phyloP scores from a whole-genome alignment of 35 echinoderm and acorn worm species.

The Chiridota heheva region DNA sequence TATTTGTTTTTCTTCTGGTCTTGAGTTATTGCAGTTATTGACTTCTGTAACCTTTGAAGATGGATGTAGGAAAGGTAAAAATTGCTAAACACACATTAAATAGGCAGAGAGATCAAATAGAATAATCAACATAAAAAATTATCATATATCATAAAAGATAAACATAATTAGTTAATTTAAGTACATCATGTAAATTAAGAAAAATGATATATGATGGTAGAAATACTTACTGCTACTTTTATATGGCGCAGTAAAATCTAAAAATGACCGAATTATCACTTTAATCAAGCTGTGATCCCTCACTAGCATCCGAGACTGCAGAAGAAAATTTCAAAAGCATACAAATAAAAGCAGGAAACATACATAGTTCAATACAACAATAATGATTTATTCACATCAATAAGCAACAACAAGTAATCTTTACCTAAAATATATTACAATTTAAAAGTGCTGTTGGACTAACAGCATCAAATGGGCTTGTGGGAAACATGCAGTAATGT shows the following conservation, averaged over 20 bases:
- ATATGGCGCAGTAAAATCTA: conserved; percentile 53
- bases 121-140: too few species aligned
- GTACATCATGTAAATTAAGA: too few species aligned
- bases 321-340: background rate
- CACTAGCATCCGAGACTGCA: conserved; percentile 75
- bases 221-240: too few species aligned
- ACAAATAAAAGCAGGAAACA: background rate
- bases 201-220: too few species aligned
- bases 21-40: too few species aligned
- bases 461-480: background rate
- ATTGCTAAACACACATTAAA: too few species aligned
- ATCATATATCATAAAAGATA: too few species aligned
- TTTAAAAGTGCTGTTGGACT: background rate
- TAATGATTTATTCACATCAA: background rate
- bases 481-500: background rate
- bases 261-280: conserved; percentile 60
- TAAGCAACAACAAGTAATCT: background rate
- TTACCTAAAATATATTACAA: background rate
- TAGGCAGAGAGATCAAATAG: too few species aligned
- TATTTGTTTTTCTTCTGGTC: too few species aligned
- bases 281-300: conserved; percentile 58
- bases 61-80: too few species aligned
- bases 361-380: background rate
- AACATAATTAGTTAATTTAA: too few species aligned
- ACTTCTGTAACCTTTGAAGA: too few species aligned